Evolutionary conservation across 1,140 invertebrate genomes (phyloP), one percentile per base, ranked within the genome.

Genomic region (Drosophila funebris): DNA sequence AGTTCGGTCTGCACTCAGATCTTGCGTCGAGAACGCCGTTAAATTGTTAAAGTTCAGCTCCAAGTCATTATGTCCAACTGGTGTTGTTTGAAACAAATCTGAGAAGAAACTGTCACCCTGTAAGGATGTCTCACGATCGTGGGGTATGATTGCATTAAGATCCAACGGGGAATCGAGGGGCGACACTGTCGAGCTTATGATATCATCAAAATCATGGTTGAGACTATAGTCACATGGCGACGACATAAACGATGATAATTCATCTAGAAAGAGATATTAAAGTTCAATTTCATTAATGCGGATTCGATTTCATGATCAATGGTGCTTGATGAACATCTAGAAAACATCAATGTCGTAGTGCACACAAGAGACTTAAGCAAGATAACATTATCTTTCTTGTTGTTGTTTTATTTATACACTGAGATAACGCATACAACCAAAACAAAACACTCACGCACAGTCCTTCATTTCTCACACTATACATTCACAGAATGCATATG

Each of bases 121-220:
- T 4, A 48, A 8, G 4, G 54, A 44, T 27, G 7, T 41, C 11
- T 39, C 46, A 1, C 18, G 37, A 31, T 57, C 33, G 60, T 66
- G 33, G 3, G 50, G 31, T 24, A 85, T 69, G 1, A 85, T 78
- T 3, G 64, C 48, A 58, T 78, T 78, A 2, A 88, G 48, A 22
- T 90, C 73, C 41, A 79, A 37, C 5, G 83, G 75, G 9, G 75
- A 70, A 70, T 90, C 78, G 7, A 80, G 66, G 14, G 63, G 41
- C 2, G 73, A 63, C 14, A 74, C 72, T 13, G 89, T 78, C 20
- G 78, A 73, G 20, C 70, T 70, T 20, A 89, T 48, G 41, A 89
- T 78, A 14, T 90, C 88, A 13, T 88, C 77, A 22, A 84, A 74
- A 54, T 78, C 69, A 63, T 73, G 72, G 39, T 76, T 73, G 5